phyloP scores from a whole-genome alignment of 2,113 vertebrate genomes.

The Neolamprologus kungweensis region DNA sequence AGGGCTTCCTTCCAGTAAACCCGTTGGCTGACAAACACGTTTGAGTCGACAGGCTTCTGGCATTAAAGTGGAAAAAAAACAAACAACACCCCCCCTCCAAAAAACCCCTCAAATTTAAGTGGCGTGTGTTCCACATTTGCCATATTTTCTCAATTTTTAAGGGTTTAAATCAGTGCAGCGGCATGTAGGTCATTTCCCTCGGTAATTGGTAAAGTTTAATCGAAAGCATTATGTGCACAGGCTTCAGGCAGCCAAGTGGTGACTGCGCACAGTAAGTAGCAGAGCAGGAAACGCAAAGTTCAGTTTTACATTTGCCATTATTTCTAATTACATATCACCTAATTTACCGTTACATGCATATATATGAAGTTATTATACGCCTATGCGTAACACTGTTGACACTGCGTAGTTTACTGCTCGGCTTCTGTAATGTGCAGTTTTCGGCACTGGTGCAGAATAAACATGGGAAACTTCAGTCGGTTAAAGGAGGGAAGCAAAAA shows the following conservation, averaged over 20 bases:
- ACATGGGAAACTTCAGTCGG: slow-evolving; percentile 44
- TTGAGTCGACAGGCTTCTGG: slow-evolving; percentile 1
- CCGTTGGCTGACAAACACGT: slow-evolving; percentile 18
- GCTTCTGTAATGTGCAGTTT: slow-evolving; percentile 46
- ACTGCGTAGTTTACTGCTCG: slow-evolving; percentile 20
- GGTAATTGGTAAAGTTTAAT: background rate
- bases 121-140: background rate
- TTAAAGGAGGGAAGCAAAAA: slow-evolving; percentile 37
- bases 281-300: background rate
- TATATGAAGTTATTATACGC: background rate
- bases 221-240: background rate
- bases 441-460: slow-evolving; percentile 39
- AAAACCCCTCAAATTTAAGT: background rate
- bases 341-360: background rate
- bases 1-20: slow-evolving; percentile 31
- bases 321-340: slow-evolving; percentile 1
- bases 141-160: slow-evolving; percentile 5
- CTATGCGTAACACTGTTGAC: background rate
- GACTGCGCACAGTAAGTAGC: background rate
- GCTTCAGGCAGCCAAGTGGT: background rate
- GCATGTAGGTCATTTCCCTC: background rate
- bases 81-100: background rate
- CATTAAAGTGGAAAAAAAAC: background rate
- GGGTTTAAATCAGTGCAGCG: background rate
- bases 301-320: background rate